These are phyloP conservation scores for Callospermophilus lateralis DNA, from an alignment of 2,113 vertebrate genomes.

Conservation along the genomic window DNA sequence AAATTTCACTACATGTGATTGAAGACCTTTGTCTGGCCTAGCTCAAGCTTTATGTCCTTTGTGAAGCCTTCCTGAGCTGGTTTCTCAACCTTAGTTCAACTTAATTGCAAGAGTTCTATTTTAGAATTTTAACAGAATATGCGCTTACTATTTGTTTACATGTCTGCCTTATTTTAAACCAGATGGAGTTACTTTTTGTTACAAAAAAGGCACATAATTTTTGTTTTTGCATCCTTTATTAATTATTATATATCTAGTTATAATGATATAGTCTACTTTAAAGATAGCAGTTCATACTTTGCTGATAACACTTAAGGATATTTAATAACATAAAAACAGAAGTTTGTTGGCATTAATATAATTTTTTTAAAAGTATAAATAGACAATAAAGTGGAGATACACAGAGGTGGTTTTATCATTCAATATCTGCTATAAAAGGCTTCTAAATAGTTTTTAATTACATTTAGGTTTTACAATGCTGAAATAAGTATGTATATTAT, in stretches of 20 bases:
- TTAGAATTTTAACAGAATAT: not conserved
- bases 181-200: not conserved
- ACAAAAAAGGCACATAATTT: not conserved
- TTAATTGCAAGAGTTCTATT: not conserved
- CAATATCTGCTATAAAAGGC: not conserved
- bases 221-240: not conserved
- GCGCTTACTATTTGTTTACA: not conserved
- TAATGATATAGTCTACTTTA: not conserved
- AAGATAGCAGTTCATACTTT: not conserved
- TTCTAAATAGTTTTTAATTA: not conserved
- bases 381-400: not conserved
- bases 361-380: not conserved
- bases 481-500: not conserved
- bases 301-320: not conserved
- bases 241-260: not conserved
- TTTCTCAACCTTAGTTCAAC: not conserved
- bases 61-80: not conserved
- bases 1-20: not conserved
- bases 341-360: not conserved
- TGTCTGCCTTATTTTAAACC: not conserved
- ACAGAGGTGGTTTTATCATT: not conserved
- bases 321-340: conserved; percentile 41
- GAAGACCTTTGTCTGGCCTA: not conserved
- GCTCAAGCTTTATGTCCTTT: not conserved
- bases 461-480: no score